Conservation (phyloP, 2,113 vertebrate species). For the Anser cygnoides region DNA sequence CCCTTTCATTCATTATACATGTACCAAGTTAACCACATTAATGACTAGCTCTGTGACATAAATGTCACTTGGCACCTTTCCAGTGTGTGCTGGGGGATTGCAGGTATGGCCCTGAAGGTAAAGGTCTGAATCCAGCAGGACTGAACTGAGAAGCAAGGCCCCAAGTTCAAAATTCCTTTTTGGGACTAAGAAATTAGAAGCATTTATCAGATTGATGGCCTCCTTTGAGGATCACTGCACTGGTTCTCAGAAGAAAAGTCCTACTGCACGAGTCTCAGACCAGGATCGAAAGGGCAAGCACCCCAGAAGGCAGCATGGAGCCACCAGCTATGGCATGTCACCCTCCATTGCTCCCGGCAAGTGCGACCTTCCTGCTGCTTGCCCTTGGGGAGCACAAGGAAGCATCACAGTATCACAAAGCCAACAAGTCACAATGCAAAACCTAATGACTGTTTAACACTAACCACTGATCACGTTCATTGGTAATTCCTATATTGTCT, state of each 20-base stretch:
- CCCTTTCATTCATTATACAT: background rate
- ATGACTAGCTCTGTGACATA: background rate
- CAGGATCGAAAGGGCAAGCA: background rate
- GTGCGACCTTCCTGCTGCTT: background rate
- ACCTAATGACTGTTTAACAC: background rate
- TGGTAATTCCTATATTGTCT: background rate
- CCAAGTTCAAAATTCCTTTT: background rate
- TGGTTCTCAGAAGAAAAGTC: background rate
- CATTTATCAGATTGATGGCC: background rate
- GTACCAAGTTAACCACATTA: background rate
- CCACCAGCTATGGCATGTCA: background rate
- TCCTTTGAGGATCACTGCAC: background rate
- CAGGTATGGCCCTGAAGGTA: background rate
- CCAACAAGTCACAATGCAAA: background rate
- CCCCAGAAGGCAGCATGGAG: background rate
- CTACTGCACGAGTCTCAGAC: background rate
- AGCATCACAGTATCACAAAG: background rate
- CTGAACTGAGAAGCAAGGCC: background rate
- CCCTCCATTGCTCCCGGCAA: background rate
- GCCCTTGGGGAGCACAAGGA: background rate
- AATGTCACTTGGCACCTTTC: background rate
- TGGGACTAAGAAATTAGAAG: background rate
- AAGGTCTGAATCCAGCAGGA: background rate
- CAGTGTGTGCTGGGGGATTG: fast-evolving
- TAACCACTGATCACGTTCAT: background rate